Evolutionary conservation across 2,113 vertebrate genomes (phyloP), one percentile per base, ranked within the genome.

Genomic region (Datnioides undecimradiatus): DNA sequence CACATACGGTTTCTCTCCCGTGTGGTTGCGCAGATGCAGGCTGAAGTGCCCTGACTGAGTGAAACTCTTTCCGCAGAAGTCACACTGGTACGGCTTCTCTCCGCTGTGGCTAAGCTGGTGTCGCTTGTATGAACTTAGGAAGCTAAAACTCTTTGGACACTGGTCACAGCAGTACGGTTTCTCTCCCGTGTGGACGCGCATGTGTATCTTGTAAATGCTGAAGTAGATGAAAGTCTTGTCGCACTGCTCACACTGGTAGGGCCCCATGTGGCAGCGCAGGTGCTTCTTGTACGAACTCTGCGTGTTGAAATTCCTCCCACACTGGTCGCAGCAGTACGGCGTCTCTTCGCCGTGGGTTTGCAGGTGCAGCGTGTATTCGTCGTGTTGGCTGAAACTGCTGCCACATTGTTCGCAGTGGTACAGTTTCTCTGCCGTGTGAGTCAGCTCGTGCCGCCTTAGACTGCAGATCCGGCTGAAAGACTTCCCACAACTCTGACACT

Each of bases 31-130:
- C 14, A 88, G 71, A 25, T 88, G 86, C 21, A 82, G 55, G 12
- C 66, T 79, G 33, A 79, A 85, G 54, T 82, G 79, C 1, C 86
- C 79, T 0, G 82, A 82, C 66, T 88, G 86, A 6, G 71, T 88
- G 25, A 88, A 88, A 59, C 82, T 59, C 46, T 84, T 88, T 0
- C 78, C 85, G 51, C 85, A 87, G 1, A 84, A 84, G 65, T 87
- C 85, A 52, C 85, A 87, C 54, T 79, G 82, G 65, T 87, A 87
- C 4, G 85, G 85, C 45, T 82, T 87, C 23, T 84, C 85, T 11
- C 85, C 85, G 10, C 69, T 81, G 82, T 87, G 85, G 23, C 82
- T 81, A 0, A 87, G 81, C 73, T 55, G 73, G 73, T 87, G 85
- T 14, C 85, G 69, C 41, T 79, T 81, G 69, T 84, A 87, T 7